Conservation (phyloP, 2,888 invertebrate genomes). For the Lutraria lutraria region DNA sequence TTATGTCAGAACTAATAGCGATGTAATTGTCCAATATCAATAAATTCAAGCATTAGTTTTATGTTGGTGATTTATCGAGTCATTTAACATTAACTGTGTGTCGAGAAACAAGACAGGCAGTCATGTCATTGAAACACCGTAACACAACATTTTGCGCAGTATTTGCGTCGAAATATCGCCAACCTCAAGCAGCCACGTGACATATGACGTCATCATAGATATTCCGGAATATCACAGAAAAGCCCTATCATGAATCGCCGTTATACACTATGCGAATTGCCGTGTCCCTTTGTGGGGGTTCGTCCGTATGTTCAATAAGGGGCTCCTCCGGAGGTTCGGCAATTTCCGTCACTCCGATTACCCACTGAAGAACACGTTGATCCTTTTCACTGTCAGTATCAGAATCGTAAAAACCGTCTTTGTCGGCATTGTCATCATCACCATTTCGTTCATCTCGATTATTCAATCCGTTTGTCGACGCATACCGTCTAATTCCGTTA, state of each 20-base stretch:
- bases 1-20: not conserved
- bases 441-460: conserved; percentile 52
- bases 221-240: not conserved
- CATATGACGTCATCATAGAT: not conserved
- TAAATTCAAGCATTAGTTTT: too few species aligned
- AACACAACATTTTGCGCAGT: not conserved
- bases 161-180: conserved; percentile 11
- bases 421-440: conserved; percentile 45
- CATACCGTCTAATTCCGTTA: conserved; percentile 69
- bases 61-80: too few species aligned
- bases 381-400: conserved; percentile 72
- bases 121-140: not conserved
- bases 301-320: conserved; percentile 70
- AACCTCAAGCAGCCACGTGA: not conserved
- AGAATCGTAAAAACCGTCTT: conserved; percentile 62
- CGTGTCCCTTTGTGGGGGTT: conserved; percentile 74
- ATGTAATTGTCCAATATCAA: not conserved
- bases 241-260: conserved; percentile 65
- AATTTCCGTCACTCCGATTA: conserved; percentile 70
- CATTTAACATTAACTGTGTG: not conserved
- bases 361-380: conserved; percentile 72
- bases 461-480: conserved; percentile 65
- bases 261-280: conserved; percentile 74
- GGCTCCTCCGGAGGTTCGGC: conserved; percentile 72
- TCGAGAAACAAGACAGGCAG: not conserved